Percentiles rank a stretch among this genome's conserved stretches.
These are phyloP conservation scores for Lasioglossum calceatum DNA, from an alignment of 2,888 invertebrate species.

Conservation along the genomic window DNA sequence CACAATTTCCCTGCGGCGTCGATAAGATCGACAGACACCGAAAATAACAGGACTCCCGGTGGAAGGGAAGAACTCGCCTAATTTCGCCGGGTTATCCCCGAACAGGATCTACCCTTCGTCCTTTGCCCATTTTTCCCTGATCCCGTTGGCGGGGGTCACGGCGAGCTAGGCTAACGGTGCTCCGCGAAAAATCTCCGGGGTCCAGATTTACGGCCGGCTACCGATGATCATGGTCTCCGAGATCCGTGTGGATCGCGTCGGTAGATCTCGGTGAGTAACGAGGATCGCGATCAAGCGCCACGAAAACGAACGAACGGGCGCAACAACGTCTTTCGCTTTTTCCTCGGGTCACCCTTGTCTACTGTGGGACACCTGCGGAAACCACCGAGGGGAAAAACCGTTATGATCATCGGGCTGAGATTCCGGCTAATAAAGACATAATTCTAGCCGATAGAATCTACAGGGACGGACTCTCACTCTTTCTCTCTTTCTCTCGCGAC, in stretches of 20 bases:
- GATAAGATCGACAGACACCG: neutral
- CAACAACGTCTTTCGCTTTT: neutral
- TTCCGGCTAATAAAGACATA: constrained; percentile 81
- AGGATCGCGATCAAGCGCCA: constrained; percentile 3
- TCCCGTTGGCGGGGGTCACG: neutral
- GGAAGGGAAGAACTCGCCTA: neutral
- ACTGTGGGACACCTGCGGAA: constrained; percentile 54
- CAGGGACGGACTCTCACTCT: constrained; percentile 57
- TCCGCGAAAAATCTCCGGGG: neutral
- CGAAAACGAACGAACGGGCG: constrained; percentile 8
- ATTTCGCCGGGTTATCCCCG: neutral
- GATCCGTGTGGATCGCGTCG: neutral
- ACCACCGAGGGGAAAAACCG: constrained; percentile 76
- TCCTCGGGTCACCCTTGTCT: constrained; percentile 3
- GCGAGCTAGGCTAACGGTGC: neutral
- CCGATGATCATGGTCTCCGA: neutral
- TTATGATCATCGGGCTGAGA: constrained; percentile 78
- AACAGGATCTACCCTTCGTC: constrained; percentile 3
- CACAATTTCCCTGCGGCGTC: neutral
- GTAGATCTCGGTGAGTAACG: constrained; percentile 5
- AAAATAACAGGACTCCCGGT: constrained; percentile 6
- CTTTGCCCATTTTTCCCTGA: neutral
- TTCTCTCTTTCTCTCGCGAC: constrained; percentile 56
- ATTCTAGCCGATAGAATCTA: constrained; percentile 80
- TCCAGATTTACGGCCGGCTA: constrained; percentile 3